Evolutionary conservation across 2,113 vertebrate species (phyloP).

Genomic region (Turdus rufiventris): DNA sequence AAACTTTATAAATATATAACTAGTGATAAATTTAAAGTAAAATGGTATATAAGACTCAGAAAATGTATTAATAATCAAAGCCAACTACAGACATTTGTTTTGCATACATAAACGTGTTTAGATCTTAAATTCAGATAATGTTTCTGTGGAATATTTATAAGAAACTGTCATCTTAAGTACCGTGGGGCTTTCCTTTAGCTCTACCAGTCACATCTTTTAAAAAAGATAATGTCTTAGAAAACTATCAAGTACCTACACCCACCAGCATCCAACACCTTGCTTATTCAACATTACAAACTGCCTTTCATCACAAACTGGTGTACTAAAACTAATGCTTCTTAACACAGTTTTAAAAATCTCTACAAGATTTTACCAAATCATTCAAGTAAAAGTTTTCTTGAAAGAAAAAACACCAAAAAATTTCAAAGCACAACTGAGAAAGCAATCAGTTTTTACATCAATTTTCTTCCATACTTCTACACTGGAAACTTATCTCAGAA

Average conservation of each 20-base stretch:
- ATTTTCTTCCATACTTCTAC: neutral
- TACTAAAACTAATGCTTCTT: neutral
- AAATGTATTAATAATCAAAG: neutral
- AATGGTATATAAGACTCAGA: neutral
- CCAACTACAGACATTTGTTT: neutral
- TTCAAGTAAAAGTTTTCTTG: fast-evolving
- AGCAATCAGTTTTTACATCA: neutral
- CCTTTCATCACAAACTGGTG: neutral
- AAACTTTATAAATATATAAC: neutral
- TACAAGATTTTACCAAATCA: neutral
- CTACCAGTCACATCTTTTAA: neutral
- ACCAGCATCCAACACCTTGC: neutral
- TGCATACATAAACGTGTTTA: neutral
- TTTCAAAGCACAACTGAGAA: neutral
- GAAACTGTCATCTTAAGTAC: neutral
- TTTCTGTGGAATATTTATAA: neutral
- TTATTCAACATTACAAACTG: neutral
- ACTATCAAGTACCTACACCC: neutral
- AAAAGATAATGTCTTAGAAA: neutral
- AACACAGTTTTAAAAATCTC: neutral
- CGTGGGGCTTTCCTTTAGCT: neutral
- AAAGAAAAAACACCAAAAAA: neutral
- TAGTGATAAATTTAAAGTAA: neutral
- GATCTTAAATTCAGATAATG: neutral
- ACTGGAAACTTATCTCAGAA: neutral